These are phyloP conservation scores for Lycaena phlaeas DNA, from an alignment of 2,888 invertebrate species.

Conservation along the genomic window DNA sequence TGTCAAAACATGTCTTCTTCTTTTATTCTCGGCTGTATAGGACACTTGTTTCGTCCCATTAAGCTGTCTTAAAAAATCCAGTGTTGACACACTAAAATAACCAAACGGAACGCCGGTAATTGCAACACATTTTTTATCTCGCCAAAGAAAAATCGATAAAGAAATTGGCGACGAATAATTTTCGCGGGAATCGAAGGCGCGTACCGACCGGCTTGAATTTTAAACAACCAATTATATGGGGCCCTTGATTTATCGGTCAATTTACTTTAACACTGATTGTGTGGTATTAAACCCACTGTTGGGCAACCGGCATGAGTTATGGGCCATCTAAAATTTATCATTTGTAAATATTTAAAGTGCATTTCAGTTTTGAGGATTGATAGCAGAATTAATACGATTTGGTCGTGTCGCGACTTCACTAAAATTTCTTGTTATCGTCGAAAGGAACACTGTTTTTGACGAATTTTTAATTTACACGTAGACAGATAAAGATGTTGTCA, in stretches of 20 bases:
- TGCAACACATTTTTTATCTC: conserved; percentile 6
- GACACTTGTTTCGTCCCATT: too few relatives aligned
- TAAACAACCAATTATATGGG: conserved; percentile 46
- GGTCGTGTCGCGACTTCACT: too few relatives aligned
- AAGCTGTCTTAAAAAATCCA: too few relatives aligned
- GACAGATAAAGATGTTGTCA: too few relatives aligned
- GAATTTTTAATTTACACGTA: too few relatives aligned
- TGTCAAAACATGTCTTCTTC: too few relatives aligned
- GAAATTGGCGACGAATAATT: conserved; percentile 9
- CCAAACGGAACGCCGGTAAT: too few relatives aligned
- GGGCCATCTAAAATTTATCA: conserved; percentile 3
- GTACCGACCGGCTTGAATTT: conserved; percentile 31
- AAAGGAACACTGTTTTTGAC: too few relatives aligned
- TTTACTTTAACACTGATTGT: conserved; percentile 47
- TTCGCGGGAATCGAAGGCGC: conserved; percentile 8
- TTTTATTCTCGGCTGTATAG: too few relatives aligned
- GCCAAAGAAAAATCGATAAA: conserved; percentile 4
- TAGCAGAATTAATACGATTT: too few relatives aligned
- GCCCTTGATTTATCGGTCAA: conserved; percentile 47
- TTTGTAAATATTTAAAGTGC: conserved; percentile 8
- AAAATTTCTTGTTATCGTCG: too few relatives aligned
- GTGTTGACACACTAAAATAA: too few relatives aligned
- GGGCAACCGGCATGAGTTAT: background rate
- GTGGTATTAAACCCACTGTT: conserved; percentile 33
- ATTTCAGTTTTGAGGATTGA: background rate